phyloP scores from a whole-genome alignment of 2,113 vertebrate species.

The Rhynchopsitta pachyrhyncha region DNA sequence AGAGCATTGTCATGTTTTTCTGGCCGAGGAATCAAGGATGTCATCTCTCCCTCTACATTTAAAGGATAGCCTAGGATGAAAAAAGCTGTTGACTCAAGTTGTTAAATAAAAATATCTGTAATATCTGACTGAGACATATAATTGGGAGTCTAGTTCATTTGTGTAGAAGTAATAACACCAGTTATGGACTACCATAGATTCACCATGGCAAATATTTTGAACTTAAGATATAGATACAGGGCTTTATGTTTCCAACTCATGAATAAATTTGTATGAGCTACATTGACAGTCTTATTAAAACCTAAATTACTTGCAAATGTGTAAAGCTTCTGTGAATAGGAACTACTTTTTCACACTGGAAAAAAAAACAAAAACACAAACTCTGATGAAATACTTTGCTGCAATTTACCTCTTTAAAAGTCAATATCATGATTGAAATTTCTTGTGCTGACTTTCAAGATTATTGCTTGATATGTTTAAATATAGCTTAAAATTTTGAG shows the following conservation, averaged over 20 bases:
- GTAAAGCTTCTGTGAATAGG: not conserved
- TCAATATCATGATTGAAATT: not conserved
- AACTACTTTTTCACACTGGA: not conserved
- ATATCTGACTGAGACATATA: not conserved
- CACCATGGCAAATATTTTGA: not conserved
- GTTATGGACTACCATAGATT: not conserved
- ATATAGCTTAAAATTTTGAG: not conserved
- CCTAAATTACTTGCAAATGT: not conserved
- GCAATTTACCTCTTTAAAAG: not conserved
- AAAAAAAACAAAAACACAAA: not conserved
- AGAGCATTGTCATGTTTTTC: not conserved
- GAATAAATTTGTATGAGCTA: not conserved
- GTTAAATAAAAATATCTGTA: not conserved
- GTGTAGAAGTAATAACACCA: not conserved
- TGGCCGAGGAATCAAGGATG: not conserved
- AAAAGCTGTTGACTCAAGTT: not conserved
- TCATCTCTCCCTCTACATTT: not conserved
- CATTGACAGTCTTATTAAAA: not conserved
- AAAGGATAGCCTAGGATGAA: not conserved
- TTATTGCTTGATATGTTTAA: not conserved
- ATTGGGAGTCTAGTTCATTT: not conserved
- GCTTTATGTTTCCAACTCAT: not conserved
- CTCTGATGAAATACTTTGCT: not conserved
- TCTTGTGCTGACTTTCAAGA: not conserved
- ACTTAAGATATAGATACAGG: not conserved